Base-by-base conservation (phyloP, 2,113 vertebrate genomes). In the Psephotus haematonotus region DNA sequence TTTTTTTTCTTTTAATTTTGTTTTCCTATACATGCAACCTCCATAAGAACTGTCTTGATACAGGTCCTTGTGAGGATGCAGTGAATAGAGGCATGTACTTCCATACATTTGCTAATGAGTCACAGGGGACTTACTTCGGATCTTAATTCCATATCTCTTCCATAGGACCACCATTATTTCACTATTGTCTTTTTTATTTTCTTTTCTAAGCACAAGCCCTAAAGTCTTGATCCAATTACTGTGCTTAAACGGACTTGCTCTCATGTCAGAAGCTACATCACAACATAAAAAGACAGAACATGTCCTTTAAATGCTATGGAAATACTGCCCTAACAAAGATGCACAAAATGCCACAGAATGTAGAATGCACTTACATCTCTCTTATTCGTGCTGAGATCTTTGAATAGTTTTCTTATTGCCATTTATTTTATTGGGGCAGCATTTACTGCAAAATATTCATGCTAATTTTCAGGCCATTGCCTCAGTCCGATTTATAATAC, bases 401-500 rank as follows among this genome's bases (percentile, higher is more conserved):
- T 0, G 1, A 84, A 70, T 16, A 84, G 49, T 84, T 82, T 49
- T 71, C 37, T 35, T 52, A 29, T 82, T 86, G 49, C 37, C 49
- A 82, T 69, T 88, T 76, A 62, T 86, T 91, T 86, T 60, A 93
- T 63, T 84, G 52, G n/a, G 57, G 27, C 82, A 92, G 44, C 78
- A 79, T 97, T 90, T 87, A 75, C 84, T 76, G 71, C 55, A 64
- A 78, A 60, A 46, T 67, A 79, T 68, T 93, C 71, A 68, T 86
- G 65, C 39, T 91, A 81, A 92, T 91, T 96, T 91, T 91, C 82
- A 96, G 64, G 69, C 88, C 90, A 92, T 65, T 86, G 88, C 57
- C 70, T 91, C 83, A 46, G 62, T 39, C 62, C 5, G 4, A 94
- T 96, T 93, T 89, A 82, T 79, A 65, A 84, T 92, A 37, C 10